Base-by-base conservation (phyloP, 2,888 invertebrate genomes). In the Euplexia lucipara region DNA sequence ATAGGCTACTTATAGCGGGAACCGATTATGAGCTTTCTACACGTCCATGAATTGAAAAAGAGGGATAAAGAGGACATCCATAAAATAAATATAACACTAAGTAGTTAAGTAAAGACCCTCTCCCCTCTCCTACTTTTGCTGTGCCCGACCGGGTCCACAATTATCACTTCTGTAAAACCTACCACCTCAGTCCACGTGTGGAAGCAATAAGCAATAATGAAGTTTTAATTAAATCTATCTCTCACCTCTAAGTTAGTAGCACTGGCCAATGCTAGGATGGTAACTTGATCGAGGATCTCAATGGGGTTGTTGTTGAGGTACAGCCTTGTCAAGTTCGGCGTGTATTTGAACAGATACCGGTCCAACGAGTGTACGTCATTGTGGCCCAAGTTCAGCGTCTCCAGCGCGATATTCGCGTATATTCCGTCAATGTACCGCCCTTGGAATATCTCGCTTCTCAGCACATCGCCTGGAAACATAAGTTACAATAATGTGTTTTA, bases 401-500 rank as follows among this genome's bases (percentile, higher is more conserved):
- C 95, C 62, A 97, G 79, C 0, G 94, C 94, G 42, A 97, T 96
- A 52, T 96, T 96, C 70, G 95, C 95, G 88, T 96, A 97, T 20
- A 90, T 90, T 3, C 92, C 92, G 59, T 94, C 90, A 67, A 95
- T 95, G 86, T 96, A 97, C 0, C 96, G 96, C 0, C 97, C 97
- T 83, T 96, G 96, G 88, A 97, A 97, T 63, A 97, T 96, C 78
- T 97, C 96, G 20, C 96, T 94, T 51, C 95, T 92, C 41, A 97
- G 85, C 42, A 96, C 95, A 60, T 97, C 96, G n/a, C 96, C 96
- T 96, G 86, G 66, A 92, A 91, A 57, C 42, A 58, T 18, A n/a
- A 6, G 18, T 22, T 20, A 32, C 22, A 26, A 26, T 26, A 26
- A 3, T 26, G 5, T 26, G 26, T 26, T n/a, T n/a, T n/a, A n/a